These are phyloP conservation scores for Gavialis gangeticus DNA, from an alignment of 2,113 vertebrate genomes.

Conservation along the genomic window DNA sequence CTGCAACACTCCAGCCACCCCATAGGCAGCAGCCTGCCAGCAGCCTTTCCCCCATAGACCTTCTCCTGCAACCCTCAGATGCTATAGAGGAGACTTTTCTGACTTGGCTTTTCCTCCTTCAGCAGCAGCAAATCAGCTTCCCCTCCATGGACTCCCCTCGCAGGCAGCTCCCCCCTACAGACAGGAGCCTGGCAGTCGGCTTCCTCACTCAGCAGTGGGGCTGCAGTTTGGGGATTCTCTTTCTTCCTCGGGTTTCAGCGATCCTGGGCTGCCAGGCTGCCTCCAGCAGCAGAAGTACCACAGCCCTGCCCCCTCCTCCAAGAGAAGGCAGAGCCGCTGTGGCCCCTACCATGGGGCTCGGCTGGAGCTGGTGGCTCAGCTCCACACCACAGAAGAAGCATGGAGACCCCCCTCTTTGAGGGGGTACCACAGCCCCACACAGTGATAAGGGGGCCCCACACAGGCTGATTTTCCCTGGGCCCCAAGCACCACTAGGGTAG, in stretches of 20 bases:
- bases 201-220: background rate
- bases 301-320: background rate
- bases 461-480: too few species aligned
- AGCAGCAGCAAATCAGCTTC: background rate
- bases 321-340: background rate
- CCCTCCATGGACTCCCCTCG: background rate
- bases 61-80: background rate
- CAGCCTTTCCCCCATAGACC: constrained; percentile 4
- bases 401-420: too few species aligned
- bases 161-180: background rate
- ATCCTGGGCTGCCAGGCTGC: background rate
- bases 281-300: background rate
- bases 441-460: too few species aligned
- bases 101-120: background rate
- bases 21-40: constrained; percentile 60
- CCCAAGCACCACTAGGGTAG: too few species aligned
- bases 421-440: too few species aligned
- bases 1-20: constrained; percentile 67
- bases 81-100: background rate
- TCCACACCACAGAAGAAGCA: too few species aligned
- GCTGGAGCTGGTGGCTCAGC: too few species aligned
- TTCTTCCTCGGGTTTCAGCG: background rate
- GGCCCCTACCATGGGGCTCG: too few species aligned
- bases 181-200: background rate
- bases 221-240: background rate